phyloP scores from a whole-genome alignment of 2,797 vertebrate genomes.

The Dipus sagitta region DNA sequence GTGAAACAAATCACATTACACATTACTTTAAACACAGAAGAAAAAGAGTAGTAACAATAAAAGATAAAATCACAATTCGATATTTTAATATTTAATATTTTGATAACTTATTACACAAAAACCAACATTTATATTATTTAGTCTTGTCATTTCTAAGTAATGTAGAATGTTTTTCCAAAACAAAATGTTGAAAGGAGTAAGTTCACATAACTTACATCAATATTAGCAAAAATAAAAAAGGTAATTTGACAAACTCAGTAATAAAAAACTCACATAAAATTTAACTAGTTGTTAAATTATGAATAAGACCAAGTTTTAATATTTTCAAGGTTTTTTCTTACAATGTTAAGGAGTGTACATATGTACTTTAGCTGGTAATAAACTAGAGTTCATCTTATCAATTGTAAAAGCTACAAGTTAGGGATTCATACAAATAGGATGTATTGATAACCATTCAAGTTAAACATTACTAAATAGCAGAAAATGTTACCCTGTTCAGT shows the following conservation, averaged over 20 bases:
- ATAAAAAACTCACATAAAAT: slow-evolving; percentile 40
- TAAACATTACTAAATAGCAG: slow-evolving; percentile 24
- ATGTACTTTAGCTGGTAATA: not conserved
- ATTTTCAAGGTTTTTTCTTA: slow-evolving; percentile 1
- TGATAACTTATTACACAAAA: not conserved
- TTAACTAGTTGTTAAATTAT: slow-evolving; percentile 38
- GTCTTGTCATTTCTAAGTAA: slow-evolving; percentile 49
- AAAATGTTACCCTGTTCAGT: slow-evolving; percentile 88
- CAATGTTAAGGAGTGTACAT: not conserved
- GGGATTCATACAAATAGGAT: not conserved
- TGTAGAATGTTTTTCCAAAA: slow-evolving; percentile 33
- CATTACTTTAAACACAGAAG: slow-evolving; percentile 56
- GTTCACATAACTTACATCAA: not conserved
- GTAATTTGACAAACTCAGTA: slow-evolving; percentile 42
- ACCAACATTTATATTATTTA: not conserved
- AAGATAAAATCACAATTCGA: not conserved
- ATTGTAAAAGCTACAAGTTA: not conserved
- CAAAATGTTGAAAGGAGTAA: slow-evolving; percentile 19
- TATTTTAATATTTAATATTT: too few relatives aligned
- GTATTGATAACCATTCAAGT: slow-evolving; percentile 5
- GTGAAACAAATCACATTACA: slow-evolving; percentile 61
- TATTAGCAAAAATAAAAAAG: slow-evolving; percentile 28
- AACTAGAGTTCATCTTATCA: slow-evolving; percentile 21
- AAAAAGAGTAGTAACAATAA: slow-evolving; percentile 1
- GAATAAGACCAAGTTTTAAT: not conserved